A percentile compares a stretch with the other conserved stretches of the same genome.
Evolutionary conservation across 1,140 invertebrate species (phyloP).

Genomic region (Agrypnia vestita): DNA sequence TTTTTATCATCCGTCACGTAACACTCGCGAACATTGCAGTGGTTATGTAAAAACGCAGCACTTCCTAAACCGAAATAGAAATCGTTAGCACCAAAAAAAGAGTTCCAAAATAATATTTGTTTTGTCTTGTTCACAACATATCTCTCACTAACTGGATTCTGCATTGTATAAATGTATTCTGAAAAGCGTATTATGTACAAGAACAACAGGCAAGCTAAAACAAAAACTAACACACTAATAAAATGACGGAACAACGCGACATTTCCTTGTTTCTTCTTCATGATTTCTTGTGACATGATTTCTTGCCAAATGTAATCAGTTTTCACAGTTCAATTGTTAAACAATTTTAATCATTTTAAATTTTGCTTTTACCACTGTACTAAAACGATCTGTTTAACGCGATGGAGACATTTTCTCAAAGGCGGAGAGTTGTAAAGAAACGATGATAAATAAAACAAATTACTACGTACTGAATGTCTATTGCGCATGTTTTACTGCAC

Average conservation of each 20-base stretch:
- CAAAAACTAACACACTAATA: not conserved
- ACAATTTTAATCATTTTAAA: too few species aligned
- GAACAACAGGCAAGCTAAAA: not conserved
- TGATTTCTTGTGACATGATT: too few species aligned
- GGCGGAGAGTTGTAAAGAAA: too few species aligned
- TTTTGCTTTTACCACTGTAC: too few species aligned
- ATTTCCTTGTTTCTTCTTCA: too few species aligned
- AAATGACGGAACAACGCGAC: not conserved
- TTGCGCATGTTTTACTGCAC: too few species aligned
- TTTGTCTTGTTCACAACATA: not conserved
- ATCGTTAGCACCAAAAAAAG: slow-evolving; percentile 41
- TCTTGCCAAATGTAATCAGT: too few species aligned
- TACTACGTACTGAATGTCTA: too few species aligned
- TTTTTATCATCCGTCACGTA: slow-evolving; percentile 45
- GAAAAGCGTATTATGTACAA: not conserved
- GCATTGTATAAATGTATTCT: not conserved
- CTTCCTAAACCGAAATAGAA: slow-evolving; percentile 51
- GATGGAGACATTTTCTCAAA: too few species aligned
- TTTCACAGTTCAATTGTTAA: too few species aligned
- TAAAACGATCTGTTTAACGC: too few species aligned
- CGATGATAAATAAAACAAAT: too few species aligned
- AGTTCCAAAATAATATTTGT: slow-evolving; percentile 51
- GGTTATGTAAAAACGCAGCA: slow-evolving; percentile 41
- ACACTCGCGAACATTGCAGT: slow-evolving; percentile 50
- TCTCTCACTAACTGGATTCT: not conserved